Base-by-base conservation (phyloP, 2,113 vertebrate genomes). In the Stictonetta naevosa region DNA sequence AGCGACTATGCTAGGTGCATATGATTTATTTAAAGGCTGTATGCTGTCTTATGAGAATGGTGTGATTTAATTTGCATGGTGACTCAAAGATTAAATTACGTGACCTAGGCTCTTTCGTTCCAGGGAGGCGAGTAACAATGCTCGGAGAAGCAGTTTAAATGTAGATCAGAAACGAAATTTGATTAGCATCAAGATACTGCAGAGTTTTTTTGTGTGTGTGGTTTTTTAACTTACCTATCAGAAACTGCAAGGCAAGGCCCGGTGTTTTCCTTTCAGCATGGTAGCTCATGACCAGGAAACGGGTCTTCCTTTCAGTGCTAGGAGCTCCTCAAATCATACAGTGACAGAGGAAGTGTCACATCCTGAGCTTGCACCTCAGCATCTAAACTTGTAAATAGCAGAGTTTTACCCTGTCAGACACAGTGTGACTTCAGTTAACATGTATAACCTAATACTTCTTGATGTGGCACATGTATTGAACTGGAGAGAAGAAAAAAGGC, bases 31-130 rank as follows among this genome's bases (percentile, higher is more conserved):
- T 91, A 73, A 91, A 88, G 85, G 66, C 29, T 83, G 8, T 68
- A 82, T 72, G 73, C 69, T 82, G 73, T 36, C 42, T 84, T 92
- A 78, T 83, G 87, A 78, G 83, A 91, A 93, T 88, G 79, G 79
- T 94, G 79, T 94, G 90, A 94, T 87, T 95, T 93, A 87, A 90
- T 96, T 95, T 95, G 82, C 90, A 83, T 90, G 94, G 82, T 95
- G 90, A 96, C 90, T 95, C 94, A 95, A 96, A 94, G 92, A 94
- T 94, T 93, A 80, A 94, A 92, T 87, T 93, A 84, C 82, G 48
- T 93, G 94, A 90, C 90, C 78, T 42, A 40, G 78, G 72, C 85
- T 59, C 72, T 67, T 86, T 34, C 92, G 79, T 92, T 95, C 96
- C 96, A 93, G 79, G 28, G 46, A 83, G 75, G 81, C 58, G 82